Evolutionary conservation across 2,797 vertebrate species (phyloP).

Genomic region (Notolepis coatsorum): DNA sequence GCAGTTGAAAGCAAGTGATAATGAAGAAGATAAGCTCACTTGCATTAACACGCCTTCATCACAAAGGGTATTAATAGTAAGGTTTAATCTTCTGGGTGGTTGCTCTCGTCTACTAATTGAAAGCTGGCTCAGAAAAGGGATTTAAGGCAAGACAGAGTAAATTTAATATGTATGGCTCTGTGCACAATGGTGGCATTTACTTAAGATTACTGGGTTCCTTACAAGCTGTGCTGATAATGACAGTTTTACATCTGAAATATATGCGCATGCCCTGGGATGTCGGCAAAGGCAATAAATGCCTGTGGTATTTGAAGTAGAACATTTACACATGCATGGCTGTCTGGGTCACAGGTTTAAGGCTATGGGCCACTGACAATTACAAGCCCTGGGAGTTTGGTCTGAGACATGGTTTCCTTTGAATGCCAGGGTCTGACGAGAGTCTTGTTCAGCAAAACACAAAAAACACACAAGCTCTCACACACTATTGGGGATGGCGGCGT

Average conservation of each 20-base stretch:
- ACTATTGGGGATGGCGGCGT: too few species aligned
- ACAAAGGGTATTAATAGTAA: conserved; percentile 36
- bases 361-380: conserved; percentile 35
- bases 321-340: conserved; percentile 47
- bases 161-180: conserved; percentile 13
- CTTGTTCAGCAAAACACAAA: too few species aligned
- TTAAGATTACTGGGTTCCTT: conserved; percentile 13
- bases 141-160: conserved; percentile 2
- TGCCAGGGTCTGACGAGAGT: background rate
- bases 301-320: conserved; percentile 37
- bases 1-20: conserved; percentile 11
- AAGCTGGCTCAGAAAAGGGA: background rate
- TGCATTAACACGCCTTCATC: conserved; percentile 41
- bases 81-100: background rate
- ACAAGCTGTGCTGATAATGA: background rate
- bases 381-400: conserved; percentile 20
- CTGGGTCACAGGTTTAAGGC: conserved; percentile 35
- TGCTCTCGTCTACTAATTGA: conserved; percentile 17
- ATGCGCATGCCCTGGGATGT: conserved; percentile 13
- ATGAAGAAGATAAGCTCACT: conserved; percentile 9
- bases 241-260: conserved; percentile 25
- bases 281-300: conserved; percentile 29
- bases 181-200: conserved; percentile 13
- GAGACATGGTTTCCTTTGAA: conserved; percentile 24
- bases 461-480: too few species aligned